Conservation (phyloP, 2,797 vertebrate genomes). For the Luscinia megarhynchos region DNA sequence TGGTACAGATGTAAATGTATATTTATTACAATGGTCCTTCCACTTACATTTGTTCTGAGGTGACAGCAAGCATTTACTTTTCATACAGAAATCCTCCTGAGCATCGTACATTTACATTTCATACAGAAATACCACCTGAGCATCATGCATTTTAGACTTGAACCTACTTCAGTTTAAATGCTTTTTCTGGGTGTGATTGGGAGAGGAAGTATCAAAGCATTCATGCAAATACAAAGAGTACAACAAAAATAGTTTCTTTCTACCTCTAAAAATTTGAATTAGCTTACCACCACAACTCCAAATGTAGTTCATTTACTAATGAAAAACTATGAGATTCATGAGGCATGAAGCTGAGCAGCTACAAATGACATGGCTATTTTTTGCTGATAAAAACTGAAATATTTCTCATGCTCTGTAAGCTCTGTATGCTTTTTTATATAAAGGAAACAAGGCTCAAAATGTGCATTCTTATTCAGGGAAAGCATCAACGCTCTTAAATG, state of each 20-base stretch:
- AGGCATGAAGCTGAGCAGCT: background rate
- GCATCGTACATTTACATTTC: background rate
- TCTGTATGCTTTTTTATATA: background rate
- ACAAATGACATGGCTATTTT: background rate
- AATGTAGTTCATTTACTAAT: background rate
- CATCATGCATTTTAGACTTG: background rate
- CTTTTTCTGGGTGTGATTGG: background rate
- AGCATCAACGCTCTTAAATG: background rate
- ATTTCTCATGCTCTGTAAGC: background rate
- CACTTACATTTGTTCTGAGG: background rate
- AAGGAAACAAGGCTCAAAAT: background rate
- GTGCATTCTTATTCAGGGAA: background rate
- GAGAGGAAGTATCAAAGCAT: background rate
- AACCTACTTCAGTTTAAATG: background rate
- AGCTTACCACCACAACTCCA: background rate
- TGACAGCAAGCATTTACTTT: background rate
- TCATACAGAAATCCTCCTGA: background rate
- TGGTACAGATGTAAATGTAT: background rate
- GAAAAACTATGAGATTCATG: background rate
- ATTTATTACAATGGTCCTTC: background rate
- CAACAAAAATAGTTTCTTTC: background rate
- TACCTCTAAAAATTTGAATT: background rate
- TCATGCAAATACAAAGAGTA: rapidly evolving
- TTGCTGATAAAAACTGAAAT: background rate
- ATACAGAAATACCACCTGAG: background rate